Base-by-base conservation (phyloP, 92 coral and sea anemone species). In the Meandrina meandrites region DNA sequence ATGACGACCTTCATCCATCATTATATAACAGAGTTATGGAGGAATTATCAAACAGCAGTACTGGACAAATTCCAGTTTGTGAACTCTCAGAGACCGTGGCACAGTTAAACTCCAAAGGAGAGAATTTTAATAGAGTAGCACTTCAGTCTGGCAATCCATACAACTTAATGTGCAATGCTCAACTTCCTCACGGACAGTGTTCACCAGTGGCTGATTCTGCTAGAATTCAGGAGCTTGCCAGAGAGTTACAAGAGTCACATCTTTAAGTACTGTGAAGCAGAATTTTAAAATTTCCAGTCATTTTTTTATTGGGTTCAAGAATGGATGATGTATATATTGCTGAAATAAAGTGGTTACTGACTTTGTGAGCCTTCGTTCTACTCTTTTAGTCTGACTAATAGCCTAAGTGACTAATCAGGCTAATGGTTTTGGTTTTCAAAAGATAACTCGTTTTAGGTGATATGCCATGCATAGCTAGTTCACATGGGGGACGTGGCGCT, bases 171-270 rank as follows among this genome's bases (percentile, higher is more conserved):
- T 66, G 86, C 34, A 89, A 93, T 79, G 81, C 83, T 36, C 22
- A 78, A 51, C 88, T 87, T 67, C 72, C 80, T 15, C 89, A 87
- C 75, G 88, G 90, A 75, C 86, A 86, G 6, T 87, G 90, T 75
- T 51, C 62, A 34, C 96, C 96, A 0, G 45, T 88, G 24, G 22
- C 68, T 12, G 91, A 93, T 84, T 70, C 50, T 8, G 72, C 2
- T 3, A 89, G 90, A 80, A 86, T 93, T 28, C 77, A 79, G 32
- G 88, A 87, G 60, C 94, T 93, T 84, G 88, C 90, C 17, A 34
- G 35, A 48, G 79, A 93, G 17, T 34, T 34, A 37, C 35, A 76
- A 70, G 35, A 69, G 80, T 81, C 64, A 32, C 36, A 76, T 87
- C 67, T 79, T 57, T 79, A 35, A 57, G 22, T 37, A 30, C 74